phyloP scores from a whole-genome alignment of 2,113 vertebrate genomes.

The Sterrhoptilus dennistouni region DNA sequence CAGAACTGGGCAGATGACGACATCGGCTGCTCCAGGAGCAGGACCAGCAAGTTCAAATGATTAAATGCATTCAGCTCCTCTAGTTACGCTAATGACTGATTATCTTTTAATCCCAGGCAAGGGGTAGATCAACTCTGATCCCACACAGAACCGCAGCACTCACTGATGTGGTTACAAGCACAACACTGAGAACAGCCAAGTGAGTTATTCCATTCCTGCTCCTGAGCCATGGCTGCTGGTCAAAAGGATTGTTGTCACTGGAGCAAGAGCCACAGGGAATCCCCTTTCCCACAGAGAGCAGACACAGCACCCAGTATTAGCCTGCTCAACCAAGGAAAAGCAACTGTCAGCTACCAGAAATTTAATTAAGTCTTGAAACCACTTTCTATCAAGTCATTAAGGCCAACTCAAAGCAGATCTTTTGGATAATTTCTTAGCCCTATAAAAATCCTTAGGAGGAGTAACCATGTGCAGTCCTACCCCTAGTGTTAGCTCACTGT shows the following conservation, averaged over 20 bases:
- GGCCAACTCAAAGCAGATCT: neutral
- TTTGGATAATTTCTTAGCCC: neutral
- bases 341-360: neutral
- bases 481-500: neutral
- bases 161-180: constrained; percentile 1
- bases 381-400: neutral
- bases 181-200: neutral
- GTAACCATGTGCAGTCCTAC: no score
- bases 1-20: neutral
- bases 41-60: neutral
- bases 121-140: neutral
- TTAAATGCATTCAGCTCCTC: neutral
- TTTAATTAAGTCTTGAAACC: neutral
- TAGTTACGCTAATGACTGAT: neutral
- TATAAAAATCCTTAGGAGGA: neutral
- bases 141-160: neutral
- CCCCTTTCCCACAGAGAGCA: neutral
- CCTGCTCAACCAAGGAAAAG: neutral
- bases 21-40: neutral
- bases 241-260: neutral
- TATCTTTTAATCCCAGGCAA: constrained; percentile 42
- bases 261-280: neutral
- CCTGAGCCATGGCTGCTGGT: neutral
- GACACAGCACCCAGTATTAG: neutral
- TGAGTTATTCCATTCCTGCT: neutral